Percentiles rank a stretch among this genome's conserved stretches.
These are phyloP conservation scores for Drosophila funebris DNA, from an alignment of 1,140 invertebrate genomes.

Conservation along the genomic window DNA sequence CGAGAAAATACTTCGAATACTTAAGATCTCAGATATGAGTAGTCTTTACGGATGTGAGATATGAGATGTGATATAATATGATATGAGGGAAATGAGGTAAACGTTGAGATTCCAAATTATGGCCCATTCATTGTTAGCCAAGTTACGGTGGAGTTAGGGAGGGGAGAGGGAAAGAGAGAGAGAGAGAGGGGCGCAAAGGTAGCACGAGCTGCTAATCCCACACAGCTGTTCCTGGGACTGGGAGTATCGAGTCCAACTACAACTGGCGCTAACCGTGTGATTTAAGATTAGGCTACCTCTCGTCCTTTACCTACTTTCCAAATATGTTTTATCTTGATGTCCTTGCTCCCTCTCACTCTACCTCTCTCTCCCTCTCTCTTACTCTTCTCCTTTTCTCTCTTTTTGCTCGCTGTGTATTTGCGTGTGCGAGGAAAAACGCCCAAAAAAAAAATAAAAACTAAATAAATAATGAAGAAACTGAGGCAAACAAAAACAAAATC, in stretches of 20 bases:
- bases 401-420: neutral
- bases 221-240: slow-evolving; percentile 51
- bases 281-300: slow-evolving; percentile 54
- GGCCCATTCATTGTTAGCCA: slow-evolving; percentile 35
- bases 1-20: neutral
- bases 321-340: slow-evolving; percentile 58
- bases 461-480: slow-evolving; percentile 18
- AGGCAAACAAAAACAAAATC: neutral
- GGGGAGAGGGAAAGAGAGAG: neutral
- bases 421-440: slow-evolving; percentile 13
- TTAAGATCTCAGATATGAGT: neutral
- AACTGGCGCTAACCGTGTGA: slow-evolving; percentile 64
- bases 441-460: slow-evolving; percentile 20
- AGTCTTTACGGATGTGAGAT: neutral
- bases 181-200: slow-evolving; percentile 13
- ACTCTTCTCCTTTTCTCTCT: neutral
- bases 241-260: neutral
- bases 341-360: slow-evolving; percentile 33
- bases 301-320: slow-evolving; percentile 35
- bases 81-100: neutral
- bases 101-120: slow-evolving; percentile 32
- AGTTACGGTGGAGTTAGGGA: neutral
- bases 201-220: slow-evolving; percentile 52
- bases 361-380: neutral
- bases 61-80: neutral